Evolutionary conservation across 2,113 vertebrate genomes (phyloP), one percentile per base, ranked within the genome.

Genomic region (Xiphorhynchus elegans): DNA sequence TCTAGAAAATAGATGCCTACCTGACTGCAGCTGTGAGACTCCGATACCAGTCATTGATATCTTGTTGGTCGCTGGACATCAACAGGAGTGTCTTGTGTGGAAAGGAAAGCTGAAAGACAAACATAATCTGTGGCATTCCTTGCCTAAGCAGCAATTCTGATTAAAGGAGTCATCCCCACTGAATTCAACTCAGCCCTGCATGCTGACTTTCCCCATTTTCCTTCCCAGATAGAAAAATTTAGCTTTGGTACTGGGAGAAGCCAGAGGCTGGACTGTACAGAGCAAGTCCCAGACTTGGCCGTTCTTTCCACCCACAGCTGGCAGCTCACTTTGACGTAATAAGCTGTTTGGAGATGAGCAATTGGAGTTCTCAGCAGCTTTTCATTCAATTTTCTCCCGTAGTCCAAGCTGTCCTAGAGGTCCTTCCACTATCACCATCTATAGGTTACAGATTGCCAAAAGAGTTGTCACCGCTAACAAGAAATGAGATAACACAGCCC

Each of bases 31-130:
- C 52, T 79, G 87, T 97, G 92, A 99, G 97, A 50, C 98, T 98
- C 74, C 49, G 93, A 95, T 98, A 98, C 99, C 99, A 99, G 93
- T 97, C 97, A 23, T 98, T 98, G 74, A 99, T 97, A 63, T 99
- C 98, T 74, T 99, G 96, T 89, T 99, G 99, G 97, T 99, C 97
- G 9, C 95, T 97, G 69, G 99, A 99, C 99, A 99, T 99, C 84
- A 99, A 97, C 82, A 99, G 96, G 14, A 99, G 97, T 29, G 98
- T 99, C 96, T 98, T 98, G 55, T 96, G 97, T 24, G 98, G 97
- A 96, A 99, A 99, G 84, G 98, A 98, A 77, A 99, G 93, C 99
- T 99, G 97, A 50, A 97, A 96, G 66, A 95, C 35, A 95, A 77
- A 55, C 35, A 95, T 62, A 89, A 55, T 64, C 20, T 76, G 9